Conservation (phyloP, 2,113 vertebrate genomes). For the Rattus rattus region DNA sequence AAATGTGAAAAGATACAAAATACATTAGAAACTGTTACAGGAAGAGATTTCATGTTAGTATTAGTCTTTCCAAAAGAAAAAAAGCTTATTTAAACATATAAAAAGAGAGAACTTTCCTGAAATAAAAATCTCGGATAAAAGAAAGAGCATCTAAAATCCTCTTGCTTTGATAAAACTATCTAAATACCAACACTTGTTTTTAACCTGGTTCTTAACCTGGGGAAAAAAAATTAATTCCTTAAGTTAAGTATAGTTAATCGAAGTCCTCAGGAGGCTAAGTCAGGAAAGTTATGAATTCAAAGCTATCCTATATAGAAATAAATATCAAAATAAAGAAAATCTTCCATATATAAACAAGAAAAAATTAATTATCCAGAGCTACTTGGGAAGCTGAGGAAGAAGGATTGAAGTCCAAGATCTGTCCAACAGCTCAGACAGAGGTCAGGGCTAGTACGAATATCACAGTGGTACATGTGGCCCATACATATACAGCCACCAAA, state of each 20-base stretch:
- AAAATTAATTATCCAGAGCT: too few species aligned
- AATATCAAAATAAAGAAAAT: neutral
- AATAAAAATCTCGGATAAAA: slow-evolving; percentile 11
- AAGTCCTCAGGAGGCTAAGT: neutral
- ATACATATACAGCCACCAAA: too few species aligned
- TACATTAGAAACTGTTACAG: neutral
- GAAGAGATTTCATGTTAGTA: neutral
- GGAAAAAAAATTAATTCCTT: neutral
- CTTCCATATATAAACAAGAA: neutral
- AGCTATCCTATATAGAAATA: neutral
- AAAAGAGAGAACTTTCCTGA: neutral
- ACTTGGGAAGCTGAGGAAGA: neutral
- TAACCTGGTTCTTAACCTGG: slow-evolving; percentile 39
- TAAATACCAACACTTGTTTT: neutral
- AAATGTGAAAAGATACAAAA: neutral
- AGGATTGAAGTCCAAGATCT: neutral
- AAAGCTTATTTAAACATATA: slow-evolving; percentile 18
- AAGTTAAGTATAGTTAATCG: neutral
- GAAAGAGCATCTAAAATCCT: neutral
- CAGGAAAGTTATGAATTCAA: neutral
- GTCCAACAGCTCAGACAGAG: neutral
- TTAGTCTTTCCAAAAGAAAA: neutral
- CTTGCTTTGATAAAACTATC: neutral
- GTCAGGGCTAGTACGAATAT: neutral
- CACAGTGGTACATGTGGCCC: too few species aligned